phyloP scores from a whole-genome alignment of 2,113 vertebrate genomes.

The Oryzias woworae region DNA sequence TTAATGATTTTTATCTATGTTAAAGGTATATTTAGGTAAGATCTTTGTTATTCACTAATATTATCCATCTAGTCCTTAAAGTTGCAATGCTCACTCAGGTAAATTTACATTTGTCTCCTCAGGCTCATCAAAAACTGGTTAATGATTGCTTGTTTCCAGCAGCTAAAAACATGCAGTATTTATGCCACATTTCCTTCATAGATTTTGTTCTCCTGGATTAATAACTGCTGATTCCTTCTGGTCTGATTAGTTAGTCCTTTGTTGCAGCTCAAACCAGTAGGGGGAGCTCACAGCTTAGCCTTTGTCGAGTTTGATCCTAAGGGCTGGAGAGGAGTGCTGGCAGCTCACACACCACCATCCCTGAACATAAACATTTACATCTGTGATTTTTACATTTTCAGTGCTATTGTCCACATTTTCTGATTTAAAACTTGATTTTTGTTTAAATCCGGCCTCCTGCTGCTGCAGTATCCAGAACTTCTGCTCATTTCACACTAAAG shows the following conservation, averaged over 20 bases:
- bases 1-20: no score
- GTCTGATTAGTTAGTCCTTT: neutral
- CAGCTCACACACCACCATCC: slow-evolving; percentile 23
- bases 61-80: no score
- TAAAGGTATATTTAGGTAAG: no score
- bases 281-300: slow-evolving; percentile 85
- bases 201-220: slow-evolving; percentile 4
- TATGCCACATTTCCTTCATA: neutral
- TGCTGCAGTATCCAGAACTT: neutral
- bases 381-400: slow-evolving; percentile 13
- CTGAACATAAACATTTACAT: slow-evolving; percentile 24
- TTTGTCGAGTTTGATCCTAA: neutral
- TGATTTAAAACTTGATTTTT: no score
- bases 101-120: neutral
- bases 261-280: slow-evolving; percentile 75
- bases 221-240: slow-evolving; percentile 7
- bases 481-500: neutral
- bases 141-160: neutral
- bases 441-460: neutral
- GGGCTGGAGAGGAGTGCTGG: slow-evolving; percentile 34
- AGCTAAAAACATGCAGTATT: neutral
- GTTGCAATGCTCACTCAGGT: no score
- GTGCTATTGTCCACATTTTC: slow-evolving; percentile 6
- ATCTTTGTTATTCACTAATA: no score
- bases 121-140: slow-evolving; percentile 3